Conservation (phyloP, 2,797 vertebrate genomes). For the Hephaestus fuliginosus region DNA sequence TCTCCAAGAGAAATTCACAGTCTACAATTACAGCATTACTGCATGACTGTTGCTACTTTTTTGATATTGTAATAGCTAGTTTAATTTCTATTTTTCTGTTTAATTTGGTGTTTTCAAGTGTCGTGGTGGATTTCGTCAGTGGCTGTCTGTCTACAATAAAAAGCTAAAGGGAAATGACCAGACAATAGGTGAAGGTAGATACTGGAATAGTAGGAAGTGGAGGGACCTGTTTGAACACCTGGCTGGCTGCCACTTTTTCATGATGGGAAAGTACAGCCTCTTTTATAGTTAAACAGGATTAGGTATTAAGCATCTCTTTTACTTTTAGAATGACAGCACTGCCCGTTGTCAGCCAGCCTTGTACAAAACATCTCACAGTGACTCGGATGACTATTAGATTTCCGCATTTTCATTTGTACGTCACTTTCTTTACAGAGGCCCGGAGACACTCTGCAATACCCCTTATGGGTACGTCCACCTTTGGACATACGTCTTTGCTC, state of each 20-base stretch:
- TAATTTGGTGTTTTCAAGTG: accelerated
- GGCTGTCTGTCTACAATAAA: background rate
- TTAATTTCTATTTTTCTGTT: background rate
- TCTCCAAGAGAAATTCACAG: too few relatives aligned
- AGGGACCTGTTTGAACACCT: slow-evolving; percentile 25
- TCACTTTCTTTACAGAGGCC: slow-evolving; percentile 33
- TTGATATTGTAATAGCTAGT: background rate
- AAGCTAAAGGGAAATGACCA: accelerated
- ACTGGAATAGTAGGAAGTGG: accelerated
- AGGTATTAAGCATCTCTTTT: background rate
- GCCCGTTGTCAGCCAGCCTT: background rate
- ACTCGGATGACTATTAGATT: background rate
- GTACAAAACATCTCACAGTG: background rate
- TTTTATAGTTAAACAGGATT: background rate
- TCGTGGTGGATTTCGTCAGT: accelerated
- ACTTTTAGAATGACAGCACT: accelerated
- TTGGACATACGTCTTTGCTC: accelerated
- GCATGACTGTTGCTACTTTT: background rate
- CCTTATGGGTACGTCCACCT: slow-evolving; percentile 57
- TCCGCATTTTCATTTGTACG: background rate
- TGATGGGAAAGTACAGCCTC: background rate
- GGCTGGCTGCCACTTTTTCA: background rate
- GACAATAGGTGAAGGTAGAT: accelerated
- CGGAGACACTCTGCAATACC: slow-evolving; percentile 41
- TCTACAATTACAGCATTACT: background rate